phyloP scores from a whole-genome alignment of 2,797 vertebrate genomes.

The Mastacembelus armatus region DNA sequence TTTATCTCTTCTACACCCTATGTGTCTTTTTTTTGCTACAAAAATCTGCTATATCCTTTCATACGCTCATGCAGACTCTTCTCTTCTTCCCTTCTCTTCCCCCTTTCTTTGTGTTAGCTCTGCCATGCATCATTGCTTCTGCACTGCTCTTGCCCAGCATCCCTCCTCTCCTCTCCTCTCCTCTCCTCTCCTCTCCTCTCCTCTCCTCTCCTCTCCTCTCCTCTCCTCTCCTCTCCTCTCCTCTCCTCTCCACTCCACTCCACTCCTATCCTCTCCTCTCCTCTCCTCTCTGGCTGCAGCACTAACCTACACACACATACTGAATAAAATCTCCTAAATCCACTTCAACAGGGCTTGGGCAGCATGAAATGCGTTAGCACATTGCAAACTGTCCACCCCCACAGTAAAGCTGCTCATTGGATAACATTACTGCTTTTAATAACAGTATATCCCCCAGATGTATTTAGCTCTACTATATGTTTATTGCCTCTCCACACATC shows the following conservation, averaged over 20 bases:
- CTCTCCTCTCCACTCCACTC: too few species aligned
- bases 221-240: too few species aligned
- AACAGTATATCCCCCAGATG: slow-evolving; percentile 51
- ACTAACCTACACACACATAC: slow-evolving; percentile 37
- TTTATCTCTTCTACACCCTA: slow-evolving; percentile 56
- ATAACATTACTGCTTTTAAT: slow-evolving; percentile 66
- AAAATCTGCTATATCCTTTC: slow-evolving; percentile 37
- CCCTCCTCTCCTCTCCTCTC: too few species aligned
- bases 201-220: too few species aligned
- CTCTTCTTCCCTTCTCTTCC: slow-evolving; percentile 15
- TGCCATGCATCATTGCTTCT: slow-evolving; percentile 56
- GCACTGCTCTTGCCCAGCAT: slow-evolving; percentile 44
- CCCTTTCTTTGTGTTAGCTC: slow-evolving; percentile 38
- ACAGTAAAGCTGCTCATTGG: slow-evolving; percentile 43
- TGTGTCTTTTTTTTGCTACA: slow-evolving; percentile 24
- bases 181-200: too few species aligned
- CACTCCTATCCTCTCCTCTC: too few species aligned
- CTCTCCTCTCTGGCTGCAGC: slow-evolving; percentile 37
- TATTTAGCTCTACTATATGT: slow-evolving; percentile 62
- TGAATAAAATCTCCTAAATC: slow-evolving; percentile 44
- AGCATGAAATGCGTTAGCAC: slow-evolving; percentile 38
- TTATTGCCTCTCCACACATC: slow-evolving; percentile 46
- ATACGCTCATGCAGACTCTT: slow-evolving; percentile 27
- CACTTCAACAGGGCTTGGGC: slow-evolving; percentile 45
- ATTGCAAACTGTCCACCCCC: slow-evolving; percentile 48